phyloP scores from a whole-genome alignment of 2,888 invertebrate species.

The Protonemura montana region DNA sequence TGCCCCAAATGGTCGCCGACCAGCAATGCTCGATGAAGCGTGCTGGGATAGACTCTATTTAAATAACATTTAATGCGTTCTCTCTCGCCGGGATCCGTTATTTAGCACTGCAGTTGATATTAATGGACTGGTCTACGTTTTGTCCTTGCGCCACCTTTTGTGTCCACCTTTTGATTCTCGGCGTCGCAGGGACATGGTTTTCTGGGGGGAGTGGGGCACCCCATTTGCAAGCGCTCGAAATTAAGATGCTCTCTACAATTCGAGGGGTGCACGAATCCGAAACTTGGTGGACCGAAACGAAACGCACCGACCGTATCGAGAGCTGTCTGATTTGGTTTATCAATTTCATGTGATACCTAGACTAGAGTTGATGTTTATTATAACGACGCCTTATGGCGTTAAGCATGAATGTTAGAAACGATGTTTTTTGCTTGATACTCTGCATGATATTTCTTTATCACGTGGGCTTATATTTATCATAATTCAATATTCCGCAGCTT shows the following conservation, averaged over 20 bases:
- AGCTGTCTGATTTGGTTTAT: neutral
- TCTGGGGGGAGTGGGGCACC: neutral
- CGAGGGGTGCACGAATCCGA: neutral
- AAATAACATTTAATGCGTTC: neutral
- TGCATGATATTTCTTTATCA: too few species aligned
- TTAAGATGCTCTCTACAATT: neutral
- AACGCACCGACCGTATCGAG: neutral
- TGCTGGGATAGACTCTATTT: neutral
- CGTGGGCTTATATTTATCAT: too few species aligned
- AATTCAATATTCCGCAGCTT: too few species aligned
- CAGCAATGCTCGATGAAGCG: neutral
- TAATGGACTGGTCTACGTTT: neutral
- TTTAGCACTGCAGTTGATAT: neutral
- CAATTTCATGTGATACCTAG: neutral
- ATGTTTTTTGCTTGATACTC: too few species aligned
- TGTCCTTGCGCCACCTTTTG: neutral
- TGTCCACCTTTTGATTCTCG: neutral
- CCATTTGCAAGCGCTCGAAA: neutral
- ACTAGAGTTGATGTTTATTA: neutral
- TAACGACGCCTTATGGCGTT: neutral
- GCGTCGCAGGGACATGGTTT: too few species aligned
- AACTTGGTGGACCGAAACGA: neutral
- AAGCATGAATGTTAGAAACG: neutral
- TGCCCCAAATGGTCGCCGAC: neutral
- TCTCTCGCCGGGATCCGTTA: neutral